Evolutionary conservation across 92 coral and sea anemone genomes (phyloP).

Genomic region (Pocillopora meandrina): DNA sequence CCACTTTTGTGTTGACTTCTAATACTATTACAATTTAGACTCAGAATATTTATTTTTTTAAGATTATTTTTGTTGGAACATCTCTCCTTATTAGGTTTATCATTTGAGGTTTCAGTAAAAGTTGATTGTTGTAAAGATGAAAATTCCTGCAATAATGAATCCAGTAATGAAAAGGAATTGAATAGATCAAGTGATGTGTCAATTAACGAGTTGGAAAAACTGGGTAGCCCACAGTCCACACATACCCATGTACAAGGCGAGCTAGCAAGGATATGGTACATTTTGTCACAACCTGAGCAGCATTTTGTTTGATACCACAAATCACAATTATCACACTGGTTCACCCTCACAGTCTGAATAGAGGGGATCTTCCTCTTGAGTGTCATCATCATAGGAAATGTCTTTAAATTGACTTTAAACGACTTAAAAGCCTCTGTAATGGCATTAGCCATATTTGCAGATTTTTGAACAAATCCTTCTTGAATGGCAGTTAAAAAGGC

Average conservation of each 20-base stretch:
- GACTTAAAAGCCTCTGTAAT: slow-evolving; percentile 50
- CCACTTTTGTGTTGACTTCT: slow-evolving; percentile 36
- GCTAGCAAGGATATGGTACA: slow-evolving; percentile 36
- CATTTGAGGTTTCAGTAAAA: not conserved
- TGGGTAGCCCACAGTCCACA: slow-evolving; percentile 43
- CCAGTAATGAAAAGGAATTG: slow-evolving; percentile 6
- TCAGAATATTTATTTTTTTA: slow-evolving; percentile 25
- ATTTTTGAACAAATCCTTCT: slow-evolving; percentile 43
- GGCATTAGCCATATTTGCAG: slow-evolving; percentile 44
- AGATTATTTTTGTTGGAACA: slow-evolving; percentile 22
- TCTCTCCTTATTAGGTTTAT: not conserved
- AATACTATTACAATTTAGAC: slow-evolving; percentile 39
- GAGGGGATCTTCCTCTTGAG: not conserved
- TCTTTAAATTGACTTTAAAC: slow-evolving; percentile 25
- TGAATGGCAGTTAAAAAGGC: slow-evolving; percentile 5
- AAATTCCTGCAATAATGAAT: slow-evolving; percentile 3
- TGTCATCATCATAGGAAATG: slow-evolving; percentile 16
- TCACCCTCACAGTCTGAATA: slow-evolving; percentile 19
- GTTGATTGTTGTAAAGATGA: not conserved
- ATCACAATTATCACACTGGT: slow-evolving; percentile 43
- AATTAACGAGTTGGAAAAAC: slow-evolving; percentile 39
- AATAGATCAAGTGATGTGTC: slow-evolving; percentile 23
- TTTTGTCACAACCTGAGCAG: slow-evolving; percentile 23
- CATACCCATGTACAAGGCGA: slow-evolving; percentile 52
- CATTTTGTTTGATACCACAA: slow-evolving; percentile 45